Base-by-base conservation (phyloP, 1,140 invertebrate species). In the Drosophila pruinosa region DNA sequence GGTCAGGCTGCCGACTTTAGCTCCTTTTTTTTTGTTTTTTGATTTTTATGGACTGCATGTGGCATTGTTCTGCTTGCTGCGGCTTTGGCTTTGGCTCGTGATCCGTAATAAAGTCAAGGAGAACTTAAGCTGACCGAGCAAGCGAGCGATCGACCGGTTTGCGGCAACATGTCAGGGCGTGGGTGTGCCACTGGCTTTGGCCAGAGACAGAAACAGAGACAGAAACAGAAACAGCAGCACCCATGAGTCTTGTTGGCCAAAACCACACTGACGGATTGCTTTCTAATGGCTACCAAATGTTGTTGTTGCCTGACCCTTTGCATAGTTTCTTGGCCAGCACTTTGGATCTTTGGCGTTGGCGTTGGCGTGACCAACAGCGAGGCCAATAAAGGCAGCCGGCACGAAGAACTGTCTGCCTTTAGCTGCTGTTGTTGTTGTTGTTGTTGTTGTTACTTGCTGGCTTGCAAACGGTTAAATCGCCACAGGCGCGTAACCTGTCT, bases 401-500 rank as follows among this genome's bases (percentile, higher is more conserved):
- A 50, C 64, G 26, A 77, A 71, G 61, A 39, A 28, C 26, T 19
- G 48, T 6, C 48, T 31, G 17, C 39, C 26, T 36, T n/a, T 34
- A 2, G 5, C 8, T 48, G 22, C 6, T 48, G 45, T 10, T 3
- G 45, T 3, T 4, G 22, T 8, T 48, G 12, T 15, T 14, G 12
- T 26, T 26, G 6, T 22, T 28, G 2, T 31, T 50, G 3, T 26
- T 50, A 1, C 31, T 26, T 19, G 8, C 28, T 31, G 4, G 57
- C 63, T 63, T 53, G 75, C 58, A 78, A 88, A 88, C 82, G 78
- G 82, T 88, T 88, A 88, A 89, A 88, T 75, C 75, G 75, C 82
- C 82, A 62, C 78, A 88, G 82, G 82, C 82, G 82, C 82, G 83
- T 88, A 88, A 88, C 82, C 82, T 88, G 82, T 89, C 82, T 88